phyloP scores from a whole-genome alignment of 2,888 invertebrate genomes.

The Andrena dorsata region DNA sequence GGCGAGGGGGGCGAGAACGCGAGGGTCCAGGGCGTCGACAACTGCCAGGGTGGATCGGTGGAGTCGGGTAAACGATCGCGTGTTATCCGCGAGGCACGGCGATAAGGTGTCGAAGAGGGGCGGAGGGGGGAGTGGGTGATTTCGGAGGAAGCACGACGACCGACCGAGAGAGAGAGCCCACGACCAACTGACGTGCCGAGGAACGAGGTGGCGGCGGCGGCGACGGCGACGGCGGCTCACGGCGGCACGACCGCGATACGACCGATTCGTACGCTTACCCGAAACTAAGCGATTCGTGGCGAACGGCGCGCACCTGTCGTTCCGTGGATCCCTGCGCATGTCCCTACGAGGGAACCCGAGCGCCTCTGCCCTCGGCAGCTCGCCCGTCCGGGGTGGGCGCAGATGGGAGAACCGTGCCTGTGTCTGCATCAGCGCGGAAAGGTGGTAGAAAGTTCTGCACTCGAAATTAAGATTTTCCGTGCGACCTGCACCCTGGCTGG shows the following conservation, averaged over 20 bases:
- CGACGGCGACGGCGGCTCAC: no score
- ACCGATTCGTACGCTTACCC: conserved; percentile 72
- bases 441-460: conserved; percentile 34
- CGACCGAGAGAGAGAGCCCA: conserved; percentile 75
- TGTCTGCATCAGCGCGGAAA: conserved; percentile 23
- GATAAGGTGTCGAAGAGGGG: background rate
- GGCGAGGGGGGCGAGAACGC: background rate
- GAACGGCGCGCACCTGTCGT: conserved; percentile 83
- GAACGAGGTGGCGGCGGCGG: conserved; percentile 29
- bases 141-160: conserved; percentile 61
- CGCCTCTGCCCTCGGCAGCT: conserved; percentile 59
- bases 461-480: conserved; percentile 55
- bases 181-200: conserved; percentile 76
- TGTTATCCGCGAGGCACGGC: background rate
- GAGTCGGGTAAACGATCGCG: conserved; percentile 15
- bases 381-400: conserved; percentile 58
- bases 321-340: conserved; percentile 80
- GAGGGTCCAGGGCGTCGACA: conserved; percentile 51
- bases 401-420: conserved; percentile 63
- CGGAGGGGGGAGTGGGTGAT: no score
- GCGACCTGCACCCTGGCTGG: conserved; percentile 26
- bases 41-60: conserved; percentile 4
- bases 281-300: conserved; percentile 76
- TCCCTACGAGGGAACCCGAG: conserved; percentile 69
- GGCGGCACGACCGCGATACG: conserved; percentile 58